Evolutionary conservation across 2,797 vertebrate species (phyloP).

Genomic region (Cygnus olor): DNA sequence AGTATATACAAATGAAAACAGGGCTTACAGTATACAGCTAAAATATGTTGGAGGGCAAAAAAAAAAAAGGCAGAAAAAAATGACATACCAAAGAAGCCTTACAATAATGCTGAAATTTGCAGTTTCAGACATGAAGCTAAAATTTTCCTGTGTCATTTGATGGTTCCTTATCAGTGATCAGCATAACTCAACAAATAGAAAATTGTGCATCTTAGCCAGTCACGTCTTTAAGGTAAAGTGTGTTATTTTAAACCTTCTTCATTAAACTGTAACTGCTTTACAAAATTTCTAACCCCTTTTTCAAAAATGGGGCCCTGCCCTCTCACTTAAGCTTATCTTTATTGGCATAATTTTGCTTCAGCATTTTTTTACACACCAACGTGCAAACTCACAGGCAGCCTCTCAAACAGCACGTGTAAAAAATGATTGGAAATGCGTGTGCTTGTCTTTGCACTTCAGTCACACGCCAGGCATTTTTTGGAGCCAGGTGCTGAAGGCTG

Average conservation of each 20-base stretch:
- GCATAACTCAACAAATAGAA: background rate
- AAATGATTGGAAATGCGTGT: background rate
- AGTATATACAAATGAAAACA: background rate
- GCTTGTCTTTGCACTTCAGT: background rate
- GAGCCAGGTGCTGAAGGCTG: constrained; percentile 20
- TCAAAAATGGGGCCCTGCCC: background rate
- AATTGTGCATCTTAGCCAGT: background rate
- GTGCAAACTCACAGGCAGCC: background rate
- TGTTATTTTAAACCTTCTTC: background rate
- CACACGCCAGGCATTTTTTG: background rate
- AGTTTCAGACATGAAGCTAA: background rate
- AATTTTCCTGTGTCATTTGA: background rate
- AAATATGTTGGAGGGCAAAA: background rate
- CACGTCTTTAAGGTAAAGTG: background rate
- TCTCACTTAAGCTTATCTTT: background rate
- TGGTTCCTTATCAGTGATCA: background rate
- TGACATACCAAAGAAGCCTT: background rate
- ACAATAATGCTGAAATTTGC: background rate
- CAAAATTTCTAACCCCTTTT: background rate
- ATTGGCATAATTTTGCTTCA: background rate
- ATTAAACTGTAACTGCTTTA: background rate
- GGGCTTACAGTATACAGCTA: background rate
- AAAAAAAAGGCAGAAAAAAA: background rate
- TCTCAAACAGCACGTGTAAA: background rate
- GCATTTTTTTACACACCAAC: background rate